Evolutionary conservation across 2,797 vertebrate species (phyloP).

Genomic region (Amblyopsis hoosieri): DNA sequence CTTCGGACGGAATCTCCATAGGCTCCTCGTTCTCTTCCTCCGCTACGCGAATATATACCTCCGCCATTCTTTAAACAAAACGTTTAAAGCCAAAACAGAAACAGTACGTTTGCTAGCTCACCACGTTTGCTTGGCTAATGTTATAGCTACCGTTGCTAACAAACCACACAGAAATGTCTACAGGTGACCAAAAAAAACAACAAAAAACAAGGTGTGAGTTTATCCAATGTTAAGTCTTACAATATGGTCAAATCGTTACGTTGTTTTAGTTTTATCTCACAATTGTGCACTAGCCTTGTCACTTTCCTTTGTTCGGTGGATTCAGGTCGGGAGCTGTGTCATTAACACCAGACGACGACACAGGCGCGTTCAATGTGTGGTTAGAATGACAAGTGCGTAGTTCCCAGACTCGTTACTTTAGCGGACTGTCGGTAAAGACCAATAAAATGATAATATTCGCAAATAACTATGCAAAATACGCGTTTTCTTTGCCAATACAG

Average conservation of each 20-base stretch:
- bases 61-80: constrained; percentile 82
- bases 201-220: too few relatives aligned
- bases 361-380: constrained; percentile 25
- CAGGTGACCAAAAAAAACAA: not conserved
- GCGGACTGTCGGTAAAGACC: not conserved
- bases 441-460: not conserved
- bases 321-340: constrained; percentile 44
- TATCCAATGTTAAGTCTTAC: not conserved
- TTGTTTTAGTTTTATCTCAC: not conserved
- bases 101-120: constrained; percentile 29
- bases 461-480: not conserved
- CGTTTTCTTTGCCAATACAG: not conserved
- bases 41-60: constrained; percentile 93
- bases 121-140: constrained; percentile 44
- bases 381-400: constrained; percentile 36
- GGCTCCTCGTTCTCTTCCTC: constrained; percentile 98
- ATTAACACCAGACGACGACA: constrained; percentile 55
- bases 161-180: constrained; percentile 20
- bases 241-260: not conserved
- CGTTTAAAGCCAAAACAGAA: constrained; percentile 31
- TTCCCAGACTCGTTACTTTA: not conserved
- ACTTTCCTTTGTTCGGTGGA: constrained; percentile 70
- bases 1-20: constrained; percentile 97
- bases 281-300: constrained; percentile 24
- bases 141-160: constrained; percentile 43